Conservation (phyloP, 2,113 vertebrate genomes). For the Brachypodius melanocephalos region DNA sequence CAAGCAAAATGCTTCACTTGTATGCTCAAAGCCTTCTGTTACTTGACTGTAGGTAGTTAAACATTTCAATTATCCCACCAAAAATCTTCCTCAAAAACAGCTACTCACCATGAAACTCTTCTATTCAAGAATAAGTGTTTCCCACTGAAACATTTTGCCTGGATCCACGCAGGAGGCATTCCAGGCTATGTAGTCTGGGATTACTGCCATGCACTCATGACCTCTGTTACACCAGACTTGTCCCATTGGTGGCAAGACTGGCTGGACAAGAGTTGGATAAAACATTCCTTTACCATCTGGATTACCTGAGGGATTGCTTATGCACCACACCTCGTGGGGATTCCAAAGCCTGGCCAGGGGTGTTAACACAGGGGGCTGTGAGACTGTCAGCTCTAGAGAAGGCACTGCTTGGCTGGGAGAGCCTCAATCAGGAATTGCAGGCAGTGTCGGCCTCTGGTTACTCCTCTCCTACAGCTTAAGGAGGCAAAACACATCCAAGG, state of each 20-base stretch:
- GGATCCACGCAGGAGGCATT: background rate
- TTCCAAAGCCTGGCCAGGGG: background rate
- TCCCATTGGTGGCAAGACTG: background rate
- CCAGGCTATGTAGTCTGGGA: background rate
- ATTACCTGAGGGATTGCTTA: background rate
- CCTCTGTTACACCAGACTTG: background rate
- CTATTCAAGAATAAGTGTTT: background rate
- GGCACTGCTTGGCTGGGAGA: background rate
- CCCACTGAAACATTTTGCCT: background rate
- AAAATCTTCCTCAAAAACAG: background rate
- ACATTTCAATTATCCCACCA: background rate
- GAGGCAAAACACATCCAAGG: background rate
- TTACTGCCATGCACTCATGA: background rate
- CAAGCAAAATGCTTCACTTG: background rate
- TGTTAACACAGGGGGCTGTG: fast-evolving
- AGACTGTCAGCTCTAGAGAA: background rate
- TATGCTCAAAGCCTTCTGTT: background rate
- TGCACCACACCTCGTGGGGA: background rate
- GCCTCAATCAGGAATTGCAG: background rate
- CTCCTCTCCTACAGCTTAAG: background rate
- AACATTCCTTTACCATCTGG: background rate
- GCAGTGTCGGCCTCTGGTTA: background rate
- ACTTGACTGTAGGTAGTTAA: background rate
- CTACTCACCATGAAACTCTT: background rate
- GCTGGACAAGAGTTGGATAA: background rate